phyloP scores from a whole-genome alignment of 2,888 invertebrate species.

The Peribatodes rhomboidaria region DNA sequence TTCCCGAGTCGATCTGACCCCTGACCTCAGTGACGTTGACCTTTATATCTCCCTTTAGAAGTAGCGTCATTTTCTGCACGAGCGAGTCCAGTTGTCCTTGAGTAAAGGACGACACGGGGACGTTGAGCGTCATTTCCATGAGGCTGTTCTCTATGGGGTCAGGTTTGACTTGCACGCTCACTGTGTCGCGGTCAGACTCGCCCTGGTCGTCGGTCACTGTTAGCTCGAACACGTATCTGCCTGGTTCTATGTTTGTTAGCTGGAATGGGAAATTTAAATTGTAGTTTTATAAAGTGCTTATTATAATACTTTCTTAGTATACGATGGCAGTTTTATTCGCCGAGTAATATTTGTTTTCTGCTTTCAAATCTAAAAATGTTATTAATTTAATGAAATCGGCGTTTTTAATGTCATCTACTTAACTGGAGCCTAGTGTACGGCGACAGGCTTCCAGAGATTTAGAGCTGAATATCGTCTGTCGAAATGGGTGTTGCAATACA shows the following conservation, averaged over 20 bases:
- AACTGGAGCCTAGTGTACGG: too few relatives aligned
- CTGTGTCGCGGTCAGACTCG: constrained; percentile 92
- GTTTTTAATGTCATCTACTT: too few relatives aligned
- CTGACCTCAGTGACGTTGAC: constrained; percentile 86
- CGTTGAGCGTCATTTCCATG: constrained; percentile 93
- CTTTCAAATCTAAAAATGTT: too few relatives aligned
- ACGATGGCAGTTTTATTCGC: too few relatives aligned
- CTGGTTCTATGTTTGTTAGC: constrained; percentile 94
- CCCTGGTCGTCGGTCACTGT: constrained; percentile 97
- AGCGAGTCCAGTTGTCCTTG: constrained; percentile 90
- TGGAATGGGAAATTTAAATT: constrained; percentile 57
- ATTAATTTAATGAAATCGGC: too few relatives aligned
- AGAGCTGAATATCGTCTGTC: too few relatives aligned
- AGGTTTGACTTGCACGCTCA: constrained; percentile 92
- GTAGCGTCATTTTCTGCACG: constrained; percentile 92
- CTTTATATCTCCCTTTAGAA: constrained; percentile 91
- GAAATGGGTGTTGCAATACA: too few relatives aligned
- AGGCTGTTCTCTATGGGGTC: constrained; percentile 92
- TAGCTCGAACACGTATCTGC: constrained; percentile 95
- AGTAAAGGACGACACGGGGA: constrained; percentile 87
- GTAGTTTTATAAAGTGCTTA: too few relatives aligned
- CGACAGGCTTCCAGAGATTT: too few relatives aligned
- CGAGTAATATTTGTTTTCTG: too few relatives aligned
- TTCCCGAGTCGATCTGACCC: constrained; percentile 87
- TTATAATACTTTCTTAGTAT: too few relatives aligned